A percentile compares a stretch with the other conserved stretches of the same genome.
Evolutionary conservation across 2,113 vertebrate genomes (phyloP).

Genomic region (Setophaga kirtlandii): DNA sequence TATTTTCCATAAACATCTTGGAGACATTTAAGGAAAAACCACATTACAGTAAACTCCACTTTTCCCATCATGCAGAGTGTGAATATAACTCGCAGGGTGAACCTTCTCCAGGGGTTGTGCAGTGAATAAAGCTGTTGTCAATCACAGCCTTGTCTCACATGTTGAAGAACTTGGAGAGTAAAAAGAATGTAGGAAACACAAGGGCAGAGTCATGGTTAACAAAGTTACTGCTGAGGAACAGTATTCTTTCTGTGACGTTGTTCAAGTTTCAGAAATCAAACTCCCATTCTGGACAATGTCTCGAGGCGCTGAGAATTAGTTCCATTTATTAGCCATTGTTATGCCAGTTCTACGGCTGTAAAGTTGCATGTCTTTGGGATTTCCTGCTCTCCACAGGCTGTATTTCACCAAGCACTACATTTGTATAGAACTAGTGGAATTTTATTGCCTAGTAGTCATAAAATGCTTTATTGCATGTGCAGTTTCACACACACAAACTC

Average conservation of each 20-base stretch:
- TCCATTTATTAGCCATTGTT: not conserved
- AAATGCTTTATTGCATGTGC: not conserved
- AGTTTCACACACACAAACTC: not conserved
- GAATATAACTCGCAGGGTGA: not conserved
- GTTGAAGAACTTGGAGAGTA: not conserved
- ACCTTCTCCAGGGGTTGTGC: not conserved
- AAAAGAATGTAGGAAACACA: not conserved
- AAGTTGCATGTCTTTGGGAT: not conserved
- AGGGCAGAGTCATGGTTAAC: not conserved
- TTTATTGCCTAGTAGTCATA: not conserved
- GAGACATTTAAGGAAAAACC: not conserved
- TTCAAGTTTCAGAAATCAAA: not conserved
- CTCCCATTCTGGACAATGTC: not conserved
- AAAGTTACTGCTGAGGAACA: not conserved
- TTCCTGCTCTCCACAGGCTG: not conserved
- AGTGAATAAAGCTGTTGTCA: not conserved
- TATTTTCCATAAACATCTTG: not conserved
- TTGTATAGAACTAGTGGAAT: not conserved
- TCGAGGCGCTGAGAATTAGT: not conserved
- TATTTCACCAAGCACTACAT: slow-evolving; percentile 1
- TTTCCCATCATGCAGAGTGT: not conserved
- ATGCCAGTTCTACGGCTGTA: not conserved
- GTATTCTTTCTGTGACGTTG: not conserved
- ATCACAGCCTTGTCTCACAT: not conserved
- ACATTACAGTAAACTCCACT: not conserved